Evolutionary conservation across 2,113 vertebrate species (phyloP), one percentile per base, ranked within the genome.

Genomic region (Xenopus laevis): DNA sequence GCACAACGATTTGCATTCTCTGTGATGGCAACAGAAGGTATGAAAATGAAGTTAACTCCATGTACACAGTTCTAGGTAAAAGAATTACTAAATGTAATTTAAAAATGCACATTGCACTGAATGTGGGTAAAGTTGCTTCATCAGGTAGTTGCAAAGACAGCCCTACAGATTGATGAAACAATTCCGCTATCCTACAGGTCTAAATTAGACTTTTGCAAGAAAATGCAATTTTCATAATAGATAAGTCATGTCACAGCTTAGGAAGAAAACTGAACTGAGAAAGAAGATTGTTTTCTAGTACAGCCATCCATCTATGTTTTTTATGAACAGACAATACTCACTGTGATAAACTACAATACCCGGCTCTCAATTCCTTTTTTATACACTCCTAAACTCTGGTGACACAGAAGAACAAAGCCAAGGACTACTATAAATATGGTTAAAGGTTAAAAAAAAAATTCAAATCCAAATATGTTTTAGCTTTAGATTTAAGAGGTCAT

Each of bases 151-250:
- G 46, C 17, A 44, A 20, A 46, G 7, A 68, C 27, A 15, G 57
- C 52, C 53, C 58, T 55, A 55, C 33, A 75, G 73, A 75, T 75
- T 75, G 65, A 68, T 68, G 57, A 50, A 61, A 75, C 57, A 68
- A 75, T 68, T 68, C 65, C 21, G 73, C 27, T 62, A 63, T 75
- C 73, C 46, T 33, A 57, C 68, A 13, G 65, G 47, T 68, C 44
- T 44, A 75, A 75, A 75, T 75, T 75, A 68, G 58, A 68, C 23
- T 44, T 58, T 75, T 75, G 58, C 73, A 68, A 68, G 65, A 68
- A 62, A 66, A 69, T 75, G 65, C 65, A 68, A 75, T 75, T 75
- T 75, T 75, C 73, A 68, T 75, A 75, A 75, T 75, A 75, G 73
- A 75, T 75, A 75, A 75, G 65, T 75, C 73, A 75, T 75, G 73